A percentile compares a stretch with the other conserved stretches of the same genome.
These are phyloP conservation scores for Halocynthia roretzi DNA, from an alignment of 23 tunicate species.

Conservation along the genomic window DNA sequence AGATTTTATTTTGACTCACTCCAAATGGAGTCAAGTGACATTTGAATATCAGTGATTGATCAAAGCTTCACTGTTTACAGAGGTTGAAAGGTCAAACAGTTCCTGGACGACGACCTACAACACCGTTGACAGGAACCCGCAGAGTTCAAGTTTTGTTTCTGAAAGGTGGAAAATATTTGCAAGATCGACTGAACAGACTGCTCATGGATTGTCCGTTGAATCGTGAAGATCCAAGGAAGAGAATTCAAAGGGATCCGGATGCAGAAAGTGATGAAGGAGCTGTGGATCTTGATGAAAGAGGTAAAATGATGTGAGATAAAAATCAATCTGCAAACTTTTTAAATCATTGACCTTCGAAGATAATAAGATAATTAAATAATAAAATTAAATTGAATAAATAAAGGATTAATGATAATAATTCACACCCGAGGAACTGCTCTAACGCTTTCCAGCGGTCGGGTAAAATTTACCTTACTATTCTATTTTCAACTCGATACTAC, in stretches of 20 bases:
- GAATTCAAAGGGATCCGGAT: constrained; percentile 6
- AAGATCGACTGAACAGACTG: constrained; percentile 46
- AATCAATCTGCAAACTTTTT: too few species aligned
- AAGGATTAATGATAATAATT: too few species aligned
- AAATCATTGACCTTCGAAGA: too few species aligned
- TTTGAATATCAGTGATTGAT: too few species aligned
- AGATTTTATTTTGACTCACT: too few species aligned
- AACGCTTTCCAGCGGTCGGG: too few species aligned
- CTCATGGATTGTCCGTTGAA: constrained; percentile 49
- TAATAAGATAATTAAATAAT: too few species aligned
- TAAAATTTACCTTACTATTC: too few species aligned
- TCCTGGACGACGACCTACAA: constrained; percentile 70
- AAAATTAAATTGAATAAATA: too few species aligned
- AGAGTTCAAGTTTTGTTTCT: constrained; percentile 82
- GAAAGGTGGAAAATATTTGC: constrained; percentile 62
- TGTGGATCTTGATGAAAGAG: constrained; percentile 73
- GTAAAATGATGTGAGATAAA: constrained; percentile 18
- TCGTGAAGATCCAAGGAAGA: constrained; percentile 44
- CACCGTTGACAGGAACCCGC: constrained; percentile 71
- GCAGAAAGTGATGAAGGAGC: constrained; percentile 42
- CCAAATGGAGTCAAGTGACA: too few species aligned
- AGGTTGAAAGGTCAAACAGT: constrained; percentile 68
- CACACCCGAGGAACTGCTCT: too few species aligned
- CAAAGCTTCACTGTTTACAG: constrained; percentile 15
- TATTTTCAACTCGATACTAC: too few species aligned